Evolutionary conservation across 2,797 vertebrate genomes (phyloP).

Genomic region (Anolis apletophallus): DNA sequence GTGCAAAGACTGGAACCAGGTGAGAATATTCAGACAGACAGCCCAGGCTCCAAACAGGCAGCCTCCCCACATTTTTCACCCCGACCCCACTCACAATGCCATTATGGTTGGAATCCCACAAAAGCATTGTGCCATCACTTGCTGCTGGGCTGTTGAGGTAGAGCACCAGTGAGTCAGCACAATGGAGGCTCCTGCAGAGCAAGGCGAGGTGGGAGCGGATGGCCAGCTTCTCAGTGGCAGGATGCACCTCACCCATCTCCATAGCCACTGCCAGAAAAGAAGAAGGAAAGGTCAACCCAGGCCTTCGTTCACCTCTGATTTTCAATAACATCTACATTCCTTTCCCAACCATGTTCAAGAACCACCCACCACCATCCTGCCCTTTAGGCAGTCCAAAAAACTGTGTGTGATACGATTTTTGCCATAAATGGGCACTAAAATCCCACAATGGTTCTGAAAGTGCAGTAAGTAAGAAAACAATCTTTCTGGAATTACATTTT

Average conservation of each 20-base stretch:
- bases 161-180: conserved; percentile 83
- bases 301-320: too few relatives aligned
- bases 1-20: background rate
- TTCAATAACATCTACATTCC: too few relatives aligned
- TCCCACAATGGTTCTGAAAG: too few relatives aligned
- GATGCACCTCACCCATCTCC: conserved; percentile 78
- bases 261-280: conserved; percentile 51
- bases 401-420: too few relatives aligned
- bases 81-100: conserved; percentile 77
- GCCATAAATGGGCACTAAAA: too few relatives aligned
- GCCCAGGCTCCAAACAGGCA: too few relatives aligned
- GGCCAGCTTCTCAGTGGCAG: conserved; percentile 82
- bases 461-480: too few relatives aligned
- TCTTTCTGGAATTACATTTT: too few relatives aligned
- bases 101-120: conserved; percentile 85
- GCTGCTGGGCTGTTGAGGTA: conserved; percentile 85
- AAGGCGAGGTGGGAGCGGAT: conserved; percentile 85
- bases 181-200: conserved; percentile 84
- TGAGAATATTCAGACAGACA: background rate
- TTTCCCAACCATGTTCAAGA: background rate
- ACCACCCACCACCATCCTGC: background rate
- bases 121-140: conserved; percentile 84
- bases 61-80: background rate
- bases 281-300: background rate
- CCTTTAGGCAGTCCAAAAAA: background rate